These are phyloP conservation scores for Diogma glabrata DNA, from an alignment of 2,888 invertebrate genomes.

Conservation along the genomic window DNA sequence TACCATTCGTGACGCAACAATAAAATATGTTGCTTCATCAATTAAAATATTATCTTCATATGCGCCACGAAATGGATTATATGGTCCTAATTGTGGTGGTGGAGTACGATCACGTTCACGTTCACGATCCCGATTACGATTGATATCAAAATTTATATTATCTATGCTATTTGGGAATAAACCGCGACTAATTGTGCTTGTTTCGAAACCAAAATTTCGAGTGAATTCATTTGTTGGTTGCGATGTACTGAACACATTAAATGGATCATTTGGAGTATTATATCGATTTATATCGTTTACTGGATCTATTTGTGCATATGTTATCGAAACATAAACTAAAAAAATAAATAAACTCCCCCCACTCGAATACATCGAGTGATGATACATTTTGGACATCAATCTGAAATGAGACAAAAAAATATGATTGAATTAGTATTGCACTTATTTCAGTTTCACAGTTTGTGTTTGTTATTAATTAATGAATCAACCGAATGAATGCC, in stretches of 20 bases:
- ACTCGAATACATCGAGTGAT: slow-evolving; percentile 2
- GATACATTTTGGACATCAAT: slow-evolving; percentile 3
- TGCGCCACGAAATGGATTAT: slow-evolving; percentile 6
- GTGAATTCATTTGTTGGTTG: neutral
- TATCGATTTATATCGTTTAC: slow-evolving; percentile 3
- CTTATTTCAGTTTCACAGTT: too few relatives aligned
- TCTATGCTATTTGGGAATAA: neutral
- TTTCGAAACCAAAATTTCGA: neutral
- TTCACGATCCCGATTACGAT: slow-evolving; percentile 7
- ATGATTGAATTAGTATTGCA: too few relatives aligned
- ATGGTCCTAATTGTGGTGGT: neutral
- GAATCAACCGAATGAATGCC: too few relatives aligned
- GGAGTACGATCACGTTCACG: neutral
- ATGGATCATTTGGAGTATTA: too few relatives aligned
- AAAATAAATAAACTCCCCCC: slow-evolving; percentile 1
- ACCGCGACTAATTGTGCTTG: neutral
- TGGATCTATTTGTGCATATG: neutral
- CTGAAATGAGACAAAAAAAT: too few relatives aligned
- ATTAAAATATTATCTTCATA: slow-evolving; percentile 12
- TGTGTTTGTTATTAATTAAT: too few relatives aligned
- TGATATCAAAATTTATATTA: neutral
- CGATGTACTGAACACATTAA: too few relatives aligned
- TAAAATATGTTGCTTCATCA: slow-evolving; percentile 61
- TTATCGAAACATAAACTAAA: neutral
- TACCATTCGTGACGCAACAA: slow-evolving; percentile 83